Base-by-base conservation (phyloP, 2,888 invertebrate species). In the Loripinus fragilis region DNA sequence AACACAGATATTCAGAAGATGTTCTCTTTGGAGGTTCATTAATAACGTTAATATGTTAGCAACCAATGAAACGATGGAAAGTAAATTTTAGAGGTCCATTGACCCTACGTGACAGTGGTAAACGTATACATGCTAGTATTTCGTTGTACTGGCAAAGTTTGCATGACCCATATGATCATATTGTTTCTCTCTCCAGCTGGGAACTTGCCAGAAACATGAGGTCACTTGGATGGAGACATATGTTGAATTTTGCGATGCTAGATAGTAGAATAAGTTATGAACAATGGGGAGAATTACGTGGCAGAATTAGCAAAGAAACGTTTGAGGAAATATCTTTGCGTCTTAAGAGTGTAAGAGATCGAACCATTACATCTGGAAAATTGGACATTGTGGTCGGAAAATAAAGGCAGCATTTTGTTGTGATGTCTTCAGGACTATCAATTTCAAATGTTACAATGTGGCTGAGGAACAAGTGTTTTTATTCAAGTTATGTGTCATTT, bases 201-300 rank as follows among this genome's bases (percentile, higher is more conserved):
- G 7, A 35, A 35, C 66, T 66, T 5, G 66, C 66, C 3, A 25
- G 41, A 8, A 41, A 7, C 20, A 10, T 66, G n/a, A 35, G 35
- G n/a, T n/a, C 3, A n/a, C 5, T 41, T 2, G 25, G 66, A 7
- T 41, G 17, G 66, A 10, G 25, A n/a, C 3, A 7, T 35, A 7
- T 66, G 5, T 10, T 33, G 7, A 17, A 25, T 10, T 12, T 28
- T 7, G 3, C 38, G 20, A 12, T 66, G n/a, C 38, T 66, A 2
- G 41, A 66, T 20, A 17, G 7, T n/a, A 35, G 7, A 17, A 23
- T 66, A n/a, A 23, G 41, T 25, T 66, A 35, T 20, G 66, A 66
- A 23, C 66, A 66, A 41, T 66, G 66, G 66, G 66, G 66, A n/a
- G 66, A 66, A 35, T 10, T 66, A 8, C 41, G 66, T 3, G 66